Percentiles rank a stretch among this genome's conserved stretches.
Evolutionary conservation across 2,888 invertebrate genomes (phyloP).

Genomic region (Hyalella azteca): DNA sequence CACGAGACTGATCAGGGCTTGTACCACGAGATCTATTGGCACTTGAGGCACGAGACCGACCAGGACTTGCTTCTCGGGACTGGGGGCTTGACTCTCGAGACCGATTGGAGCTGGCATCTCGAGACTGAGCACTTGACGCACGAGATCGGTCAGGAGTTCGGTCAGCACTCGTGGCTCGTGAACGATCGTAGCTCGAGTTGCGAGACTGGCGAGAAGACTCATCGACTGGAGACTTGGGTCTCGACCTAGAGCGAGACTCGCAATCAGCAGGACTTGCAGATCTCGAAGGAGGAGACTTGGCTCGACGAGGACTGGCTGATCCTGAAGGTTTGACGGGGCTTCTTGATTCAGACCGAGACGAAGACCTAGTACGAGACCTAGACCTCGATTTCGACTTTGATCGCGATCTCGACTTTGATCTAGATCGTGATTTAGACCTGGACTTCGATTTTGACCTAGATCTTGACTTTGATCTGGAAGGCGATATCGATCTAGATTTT

Average conservation of each 20-base stretch:
- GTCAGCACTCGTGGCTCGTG: background rate
- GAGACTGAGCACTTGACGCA: background rate
- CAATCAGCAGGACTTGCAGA: background rate
- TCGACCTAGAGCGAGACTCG: background rate
- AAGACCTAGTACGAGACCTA: constrained; percentile 2
- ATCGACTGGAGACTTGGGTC: background rate
- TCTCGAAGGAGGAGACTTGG: background rate
- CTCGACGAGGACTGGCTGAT: background rate
- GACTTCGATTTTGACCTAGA: constrained; percentile 19
- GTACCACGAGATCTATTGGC: background rate
- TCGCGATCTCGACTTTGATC: background rate
- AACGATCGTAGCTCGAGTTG: background rate
- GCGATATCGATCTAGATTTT: background rate
- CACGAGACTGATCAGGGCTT: background rate
- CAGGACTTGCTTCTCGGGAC: background rate
- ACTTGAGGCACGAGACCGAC: background rate
- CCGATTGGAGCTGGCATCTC: background rate
- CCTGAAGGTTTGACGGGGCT: background rate
- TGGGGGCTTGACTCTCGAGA: background rate
- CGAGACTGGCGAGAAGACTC: background rate
- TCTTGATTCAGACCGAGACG: constrained; percentile 22
- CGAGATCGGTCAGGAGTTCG: background rate
- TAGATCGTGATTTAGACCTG: background rate
- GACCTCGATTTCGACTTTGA: background rate
- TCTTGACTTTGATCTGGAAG: background rate